A percentile compares a stretch with the other conserved stretches of the same genome.
These are phyloP conservation scores for Odontothrips loti DNA, from an alignment of 2,888 invertebrate genomes.

Conservation along the genomic window DNA sequence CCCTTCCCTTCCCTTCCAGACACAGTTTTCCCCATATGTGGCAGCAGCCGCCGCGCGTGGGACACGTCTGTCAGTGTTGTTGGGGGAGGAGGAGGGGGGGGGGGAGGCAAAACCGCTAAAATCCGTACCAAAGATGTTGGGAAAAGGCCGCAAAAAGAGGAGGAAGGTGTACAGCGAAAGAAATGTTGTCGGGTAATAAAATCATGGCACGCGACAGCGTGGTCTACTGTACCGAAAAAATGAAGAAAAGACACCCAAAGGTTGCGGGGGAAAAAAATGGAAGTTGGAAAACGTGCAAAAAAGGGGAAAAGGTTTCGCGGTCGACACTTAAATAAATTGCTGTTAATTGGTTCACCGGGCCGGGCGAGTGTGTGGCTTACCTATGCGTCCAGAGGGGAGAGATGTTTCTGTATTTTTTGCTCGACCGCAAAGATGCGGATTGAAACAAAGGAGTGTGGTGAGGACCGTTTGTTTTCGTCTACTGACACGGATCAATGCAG, in stretches of 20 bases:
- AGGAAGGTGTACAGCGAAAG: neutral
- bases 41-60: no score
- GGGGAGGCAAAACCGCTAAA: neutral
- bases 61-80: no score
- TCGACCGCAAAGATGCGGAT: neutral
- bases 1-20: no score
- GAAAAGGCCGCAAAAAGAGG: neutral
- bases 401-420: neutral
- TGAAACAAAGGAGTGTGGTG: neutral
- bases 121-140: neutral
- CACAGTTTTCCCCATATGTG: no score
- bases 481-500: neutral
- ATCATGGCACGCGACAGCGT: neutral
- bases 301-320: neutral
- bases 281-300: neutral
- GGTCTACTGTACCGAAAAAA: neutral
- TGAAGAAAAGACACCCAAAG: neutral
- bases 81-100: no score
- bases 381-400: neutral
- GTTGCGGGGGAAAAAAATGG: neutral
- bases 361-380: neutral
- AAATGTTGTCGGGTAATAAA: neutral
- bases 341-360: neutral
- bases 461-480: neutral
- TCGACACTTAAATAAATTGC: constrained; percentile 5